These are phyloP conservation scores for Neomicropteryx cornuta DNA, from an alignment of 1,140 invertebrate genomes.

Conservation along the genomic window DNA sequence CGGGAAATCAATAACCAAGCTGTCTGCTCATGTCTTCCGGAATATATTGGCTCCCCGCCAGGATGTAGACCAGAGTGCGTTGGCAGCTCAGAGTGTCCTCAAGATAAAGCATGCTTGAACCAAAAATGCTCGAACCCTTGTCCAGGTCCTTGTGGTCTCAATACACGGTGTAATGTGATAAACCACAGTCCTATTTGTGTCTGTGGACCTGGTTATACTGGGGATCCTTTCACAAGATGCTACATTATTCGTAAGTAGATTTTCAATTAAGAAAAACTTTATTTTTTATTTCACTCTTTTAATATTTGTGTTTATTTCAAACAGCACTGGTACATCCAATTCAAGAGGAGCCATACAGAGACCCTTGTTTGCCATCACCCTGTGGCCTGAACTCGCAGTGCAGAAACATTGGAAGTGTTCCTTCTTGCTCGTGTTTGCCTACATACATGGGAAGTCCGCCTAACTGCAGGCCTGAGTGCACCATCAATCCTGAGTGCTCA, in stretches of 20 bases:
- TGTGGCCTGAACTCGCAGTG: constrained; percentile 63
- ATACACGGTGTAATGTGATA: constrained; percentile 51
- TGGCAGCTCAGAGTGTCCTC: constrained; percentile 52
- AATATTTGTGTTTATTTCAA: constrained; percentile 29
- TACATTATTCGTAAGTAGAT: constrained; percentile 46
- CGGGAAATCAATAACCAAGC: constrained; percentile 43
- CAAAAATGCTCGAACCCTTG: constrained; percentile 58
- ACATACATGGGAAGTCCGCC: constrained; percentile 59
- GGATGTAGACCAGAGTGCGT: constrained; percentile 52
- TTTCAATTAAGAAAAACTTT: constrained; percentile 6
- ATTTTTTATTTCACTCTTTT: constrained; percentile 23
- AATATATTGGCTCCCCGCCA: constrained; percentile 49
- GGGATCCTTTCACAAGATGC: constrained; percentile 64
- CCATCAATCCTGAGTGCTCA: constrained; percentile 58
- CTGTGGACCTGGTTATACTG: constrained; percentile 53
- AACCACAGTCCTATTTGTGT: constrained; percentile 63
- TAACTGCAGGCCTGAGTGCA: constrained; percentile 62
- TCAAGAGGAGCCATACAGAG: constrained; percentile 21
- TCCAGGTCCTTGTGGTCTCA: constrained; percentile 49
- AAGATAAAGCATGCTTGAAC: constrained; percentile 50
- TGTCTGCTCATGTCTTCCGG: constrained; percentile 50
- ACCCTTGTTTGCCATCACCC: constrained; percentile 63
- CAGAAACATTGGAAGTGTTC: constrained; percentile 44
- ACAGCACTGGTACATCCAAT: constrained; percentile 39
- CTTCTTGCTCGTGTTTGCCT: constrained; percentile 55